These are phyloP conservation scores for Ellobius talpinus DNA, from an alignment of 2,113 vertebrate genomes.

Conservation along the genomic window DNA sequence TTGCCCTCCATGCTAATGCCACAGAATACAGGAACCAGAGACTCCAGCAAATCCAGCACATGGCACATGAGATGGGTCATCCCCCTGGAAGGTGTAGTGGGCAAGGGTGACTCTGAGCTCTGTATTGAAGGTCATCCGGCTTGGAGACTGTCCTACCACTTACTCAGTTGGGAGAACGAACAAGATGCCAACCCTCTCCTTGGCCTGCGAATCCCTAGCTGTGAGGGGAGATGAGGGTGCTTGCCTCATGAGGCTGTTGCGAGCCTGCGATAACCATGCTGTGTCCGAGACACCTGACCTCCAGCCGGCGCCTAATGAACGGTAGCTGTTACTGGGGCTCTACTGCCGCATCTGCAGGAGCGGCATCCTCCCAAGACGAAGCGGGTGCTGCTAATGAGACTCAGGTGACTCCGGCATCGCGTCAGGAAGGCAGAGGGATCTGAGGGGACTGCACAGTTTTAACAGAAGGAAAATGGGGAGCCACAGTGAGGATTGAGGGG, in stretches of 20 bases:
- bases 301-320: not conserved
- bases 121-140: not conserved
- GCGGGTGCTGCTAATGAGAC: not conserved
- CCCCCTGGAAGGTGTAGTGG: not conserved
- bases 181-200: not conserved
- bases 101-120: not conserved
- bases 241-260: not conserved
- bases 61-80: not conserved
- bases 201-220: not conserved
- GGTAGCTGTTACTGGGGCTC: not conserved
- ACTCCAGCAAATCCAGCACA: not conserved
- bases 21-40: not conserved
- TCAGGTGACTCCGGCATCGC: not conserved
- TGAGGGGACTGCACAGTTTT: not conserved
- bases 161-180: not conserved
- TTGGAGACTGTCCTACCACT: not conserved
- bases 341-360: not conserved
- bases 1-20: not conserved
- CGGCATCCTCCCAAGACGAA: not conserved
- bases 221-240: not conserved
- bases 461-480: not conserved
- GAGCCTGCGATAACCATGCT: not conserved
- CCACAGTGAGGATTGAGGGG: not conserved
- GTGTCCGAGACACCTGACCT: not conserved
- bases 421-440: not conserved